These are phyloP conservation scores for Thalassarche chlororhynchos DNA, from an alignment of 2,113 vertebrate genomes.

Conservation along the genomic window DNA sequence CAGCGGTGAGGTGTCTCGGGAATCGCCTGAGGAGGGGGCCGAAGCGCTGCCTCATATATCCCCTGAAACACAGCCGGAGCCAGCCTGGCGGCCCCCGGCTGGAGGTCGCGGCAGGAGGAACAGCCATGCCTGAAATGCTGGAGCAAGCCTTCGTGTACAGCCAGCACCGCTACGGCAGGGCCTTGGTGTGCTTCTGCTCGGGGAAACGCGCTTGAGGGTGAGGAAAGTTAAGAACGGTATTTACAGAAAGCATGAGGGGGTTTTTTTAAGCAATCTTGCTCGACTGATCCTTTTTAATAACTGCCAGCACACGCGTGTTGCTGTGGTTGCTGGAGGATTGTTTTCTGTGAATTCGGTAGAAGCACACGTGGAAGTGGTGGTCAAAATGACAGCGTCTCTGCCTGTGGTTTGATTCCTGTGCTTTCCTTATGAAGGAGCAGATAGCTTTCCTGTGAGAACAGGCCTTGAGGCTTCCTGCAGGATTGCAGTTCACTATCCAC, in stretches of 20 bases:
- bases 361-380: not conserved
- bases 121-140: fast-evolving
- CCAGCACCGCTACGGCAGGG: fast-evolving
- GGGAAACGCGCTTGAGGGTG: fast-evolving
- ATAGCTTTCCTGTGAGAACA: not conserved
- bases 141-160: fast-evolving
- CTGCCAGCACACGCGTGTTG: not conserved
- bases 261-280: not conserved
- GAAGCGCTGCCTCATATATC: fast-evolving
- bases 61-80: not conserved
- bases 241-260: not conserved
- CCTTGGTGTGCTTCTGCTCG: fast-evolving
- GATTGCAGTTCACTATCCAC: not conserved
- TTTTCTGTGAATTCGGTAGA: not conserved
- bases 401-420: not conserved
- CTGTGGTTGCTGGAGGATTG: not conserved
- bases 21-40: too few relatives aligned
- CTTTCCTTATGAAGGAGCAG: not conserved
- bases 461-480: not conserved
- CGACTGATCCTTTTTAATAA: not conserved
- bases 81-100: not conserved
- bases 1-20: not conserved
- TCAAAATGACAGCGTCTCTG: too few relatives aligned
- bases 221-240: too few relatives aligned
- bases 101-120: not conserved